These are phyloP conservation scores for Hylomyscus alleni DNA, from an alignment of 2,797 vertebrate genomes.

Conservation along the genomic window DNA sequence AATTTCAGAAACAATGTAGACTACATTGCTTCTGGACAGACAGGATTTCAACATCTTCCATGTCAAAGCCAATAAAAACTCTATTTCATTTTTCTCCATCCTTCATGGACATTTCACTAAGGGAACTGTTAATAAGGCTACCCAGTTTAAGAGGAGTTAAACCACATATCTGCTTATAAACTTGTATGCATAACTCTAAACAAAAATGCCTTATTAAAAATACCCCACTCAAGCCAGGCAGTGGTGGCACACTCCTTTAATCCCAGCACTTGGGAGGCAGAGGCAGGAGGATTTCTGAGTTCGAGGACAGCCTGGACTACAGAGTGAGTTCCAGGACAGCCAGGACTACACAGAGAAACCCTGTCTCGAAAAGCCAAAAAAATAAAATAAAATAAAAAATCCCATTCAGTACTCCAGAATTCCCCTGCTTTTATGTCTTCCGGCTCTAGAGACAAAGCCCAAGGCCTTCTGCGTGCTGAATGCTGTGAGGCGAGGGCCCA, in stretches of 20 bases:
- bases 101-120: conserved; percentile 15
- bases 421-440: background rate
- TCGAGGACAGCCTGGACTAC: too few relatives aligned
- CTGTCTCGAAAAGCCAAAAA: too few relatives aligned
- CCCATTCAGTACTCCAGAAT: conserved; percentile 33
- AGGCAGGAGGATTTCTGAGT: too few relatives aligned
- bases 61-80: conserved; percentile 7
- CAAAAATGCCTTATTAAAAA: background rate
- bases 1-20: conserved; percentile 48
- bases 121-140: conserved; percentile 36
- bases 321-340: too few relatives aligned
- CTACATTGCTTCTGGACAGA: background rate
- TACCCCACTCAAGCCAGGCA: background rate
- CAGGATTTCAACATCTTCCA: background rate
- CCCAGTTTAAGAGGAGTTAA: conserved; percentile 35
- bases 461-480: background rate
- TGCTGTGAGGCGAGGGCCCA: background rate
- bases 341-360: too few relatives aligned
- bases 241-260: too few relatives aligned
- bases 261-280: too few relatives aligned
- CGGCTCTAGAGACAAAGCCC: background rate
- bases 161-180: conserved; percentile 23
- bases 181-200: conserved; percentile 32
- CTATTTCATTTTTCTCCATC: background rate
- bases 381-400: too few relatives aligned